phyloP scores from a whole-genome alignment of 2,888 invertebrate species.

The Leistus spinibarbis region DNA sequence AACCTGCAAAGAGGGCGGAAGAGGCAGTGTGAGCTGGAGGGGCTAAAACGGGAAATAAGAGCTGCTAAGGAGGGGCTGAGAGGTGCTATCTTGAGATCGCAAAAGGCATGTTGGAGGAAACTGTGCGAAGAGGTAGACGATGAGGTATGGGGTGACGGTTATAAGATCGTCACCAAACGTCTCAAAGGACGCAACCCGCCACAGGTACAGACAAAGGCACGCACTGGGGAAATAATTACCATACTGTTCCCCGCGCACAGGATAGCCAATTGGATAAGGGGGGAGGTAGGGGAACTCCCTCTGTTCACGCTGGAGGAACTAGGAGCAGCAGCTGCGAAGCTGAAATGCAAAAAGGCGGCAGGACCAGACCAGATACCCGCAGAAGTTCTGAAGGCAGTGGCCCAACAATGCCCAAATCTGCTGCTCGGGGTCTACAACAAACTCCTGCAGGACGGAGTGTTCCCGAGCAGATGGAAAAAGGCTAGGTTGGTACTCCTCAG shows the following conservation, averaged over 20 bases:
- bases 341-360: slow-evolving; percentile 10
- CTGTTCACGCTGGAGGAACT: slow-evolving; percentile 7
- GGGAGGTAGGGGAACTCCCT: background rate
- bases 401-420: too few species aligned
- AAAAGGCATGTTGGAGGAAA: too few species aligned
- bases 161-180: too few species aligned
- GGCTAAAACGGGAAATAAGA: too few species aligned
- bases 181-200: background rate
- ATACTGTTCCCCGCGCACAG: background rate
- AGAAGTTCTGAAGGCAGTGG: background rate
- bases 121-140: too few species aligned
- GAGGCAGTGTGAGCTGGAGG: too few species aligned
- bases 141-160: too few species aligned
- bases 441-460: slow-evolving; percentile 22
- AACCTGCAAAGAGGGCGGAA: too few species aligned
- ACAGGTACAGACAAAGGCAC: too few species aligned
- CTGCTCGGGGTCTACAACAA: too few species aligned
- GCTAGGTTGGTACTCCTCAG: slow-evolving; percentile 37
- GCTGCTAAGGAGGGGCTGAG: too few species aligned
- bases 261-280: background rate
- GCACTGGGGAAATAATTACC: background rate
- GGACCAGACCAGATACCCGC: slow-evolving; percentile 7
- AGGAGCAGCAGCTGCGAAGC: background rate
- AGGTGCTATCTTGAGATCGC: too few species aligned
- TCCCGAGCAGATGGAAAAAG: slow-evolving; percentile 37